phyloP scores from a whole-genome alignment of 2,888 invertebrate genomes.

The Thereva unica region DNA sequence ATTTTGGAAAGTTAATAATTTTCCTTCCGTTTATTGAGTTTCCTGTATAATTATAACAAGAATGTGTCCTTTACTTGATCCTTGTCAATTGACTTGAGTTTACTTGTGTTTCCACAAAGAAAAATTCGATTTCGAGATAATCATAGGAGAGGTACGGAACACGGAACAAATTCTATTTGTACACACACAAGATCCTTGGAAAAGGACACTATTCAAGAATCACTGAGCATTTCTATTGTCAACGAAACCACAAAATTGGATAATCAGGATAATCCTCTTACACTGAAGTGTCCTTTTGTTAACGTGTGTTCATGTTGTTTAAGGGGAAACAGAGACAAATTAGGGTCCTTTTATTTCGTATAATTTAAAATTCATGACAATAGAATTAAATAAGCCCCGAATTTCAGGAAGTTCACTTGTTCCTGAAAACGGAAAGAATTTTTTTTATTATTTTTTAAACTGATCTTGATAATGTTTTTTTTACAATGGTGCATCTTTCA shows the following conservation, averaged over 20 bases:
- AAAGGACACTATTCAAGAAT: background rate
- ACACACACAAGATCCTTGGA: too few relatives aligned
- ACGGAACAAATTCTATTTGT: too few relatives aligned
- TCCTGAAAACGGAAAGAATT: too few relatives aligned
- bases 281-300: constrained; percentile 8
- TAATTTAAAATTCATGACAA: constrained; percentile 25
- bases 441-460: too few relatives aligned
- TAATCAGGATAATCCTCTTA: constrained; percentile 35
- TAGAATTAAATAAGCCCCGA: background rate
- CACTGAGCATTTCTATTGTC: constrained; percentile 33
- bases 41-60: constrained; percentile 13
- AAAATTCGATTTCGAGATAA: background rate
- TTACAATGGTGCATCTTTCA: too few relatives aligned
- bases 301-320: background rate
- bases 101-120: background rate
- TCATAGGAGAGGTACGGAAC: background rate
- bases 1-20: constrained; percentile 2
- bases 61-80: background rate
- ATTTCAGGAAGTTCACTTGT: too few relatives aligned
- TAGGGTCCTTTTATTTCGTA: constrained; percentile 1
- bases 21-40: constrained; percentile 24
- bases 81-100: background rate
- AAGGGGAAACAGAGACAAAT: constrained; percentile 8
- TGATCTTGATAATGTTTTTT: too few relatives aligned
- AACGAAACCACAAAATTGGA: constrained; percentile 41